Evolutionary conservation across 64 coral and sea anemone species (phyloP).

Genomic region (Montipora cactus): DNA sequence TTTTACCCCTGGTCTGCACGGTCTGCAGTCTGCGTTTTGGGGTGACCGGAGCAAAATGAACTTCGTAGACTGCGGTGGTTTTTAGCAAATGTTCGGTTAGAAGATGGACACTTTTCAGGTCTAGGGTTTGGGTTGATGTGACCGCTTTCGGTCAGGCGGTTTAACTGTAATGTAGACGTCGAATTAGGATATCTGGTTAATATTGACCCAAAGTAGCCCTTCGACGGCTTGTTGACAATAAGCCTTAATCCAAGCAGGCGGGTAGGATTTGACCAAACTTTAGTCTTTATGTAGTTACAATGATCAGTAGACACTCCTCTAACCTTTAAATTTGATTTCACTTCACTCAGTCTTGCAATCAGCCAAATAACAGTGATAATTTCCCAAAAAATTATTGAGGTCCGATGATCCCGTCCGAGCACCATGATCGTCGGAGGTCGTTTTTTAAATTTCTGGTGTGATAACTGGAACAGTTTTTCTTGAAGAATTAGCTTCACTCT

Average conservation of each 20-base stretch:
- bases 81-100: background rate
- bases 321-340: constrained; percentile 3
- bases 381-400: background rate
- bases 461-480: too few species aligned
- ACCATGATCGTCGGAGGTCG: too few species aligned
- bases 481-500: too few species aligned
- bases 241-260: background rate
- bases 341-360: constrained; percentile 1
- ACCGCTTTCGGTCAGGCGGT: background rate
- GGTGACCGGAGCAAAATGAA: background rate
- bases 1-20: too few species aligned
- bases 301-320: background rate
- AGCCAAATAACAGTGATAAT: constrained; percentile 6
- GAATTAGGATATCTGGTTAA: constrained; percentile 14
- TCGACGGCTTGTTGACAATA: background rate
- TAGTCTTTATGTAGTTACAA: background rate
- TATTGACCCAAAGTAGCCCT: background rate
- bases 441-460: too few species aligned
- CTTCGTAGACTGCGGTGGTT: background rate
- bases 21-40: too few species aligned
- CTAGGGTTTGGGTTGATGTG: too few species aligned
- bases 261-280: background rate
- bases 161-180: background rate
- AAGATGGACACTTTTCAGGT: background rate
- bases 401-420: too few species aligned